Evolutionary conservation across 2,888 invertebrate genomes (phyloP), one percentile per base, ranked within the genome.

Genomic region (Lypha dubia): DNA sequence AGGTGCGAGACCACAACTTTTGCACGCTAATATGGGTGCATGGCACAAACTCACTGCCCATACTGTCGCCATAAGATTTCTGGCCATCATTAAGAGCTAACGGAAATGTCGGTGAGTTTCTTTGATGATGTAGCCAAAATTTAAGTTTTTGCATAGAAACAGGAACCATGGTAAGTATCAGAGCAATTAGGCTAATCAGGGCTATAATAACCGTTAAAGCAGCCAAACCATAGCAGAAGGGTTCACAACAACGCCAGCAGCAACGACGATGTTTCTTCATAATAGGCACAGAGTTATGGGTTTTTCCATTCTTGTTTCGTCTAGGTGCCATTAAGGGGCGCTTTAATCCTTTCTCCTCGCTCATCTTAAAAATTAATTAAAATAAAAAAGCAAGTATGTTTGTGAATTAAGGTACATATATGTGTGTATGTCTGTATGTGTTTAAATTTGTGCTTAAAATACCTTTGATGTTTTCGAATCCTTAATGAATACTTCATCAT

Each of bases 401-500:
- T n/a, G n/a, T n/a, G n/a, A n/a, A 28, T 28, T 4, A 4, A 28
- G 2, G 5, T 28, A 28, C 5, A 28, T 28, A 28, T 28, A 28
- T 28, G 5, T 28, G 5, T 28, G 28, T 28, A 28, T 28, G 5
- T 51, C 5, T 28, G 6, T 4, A 11, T 22, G 22, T 13, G 0
- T 22, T 7, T 58, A 17, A 15, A 44, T 20, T 13, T 20, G 6
- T 22, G 17, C 22, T 49, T 35, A 0, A 74, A 62, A 82, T 89
- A 94, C 93, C 91, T 94, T 95, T 62, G 95, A 94, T 87, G 94
- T 94, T 89, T 94, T 94, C 20, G 95, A 95, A 92, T 96, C 95
- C 84, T 95, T 93, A 87, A 96, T 95, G 89, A 96, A 96, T 20
- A 96, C 96, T 90, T 96, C 96, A 90, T 96, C 96, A 88, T 96